Conservation (phyloP, 2,113 vertebrate genomes). For the Nicator chloris region DNA sequence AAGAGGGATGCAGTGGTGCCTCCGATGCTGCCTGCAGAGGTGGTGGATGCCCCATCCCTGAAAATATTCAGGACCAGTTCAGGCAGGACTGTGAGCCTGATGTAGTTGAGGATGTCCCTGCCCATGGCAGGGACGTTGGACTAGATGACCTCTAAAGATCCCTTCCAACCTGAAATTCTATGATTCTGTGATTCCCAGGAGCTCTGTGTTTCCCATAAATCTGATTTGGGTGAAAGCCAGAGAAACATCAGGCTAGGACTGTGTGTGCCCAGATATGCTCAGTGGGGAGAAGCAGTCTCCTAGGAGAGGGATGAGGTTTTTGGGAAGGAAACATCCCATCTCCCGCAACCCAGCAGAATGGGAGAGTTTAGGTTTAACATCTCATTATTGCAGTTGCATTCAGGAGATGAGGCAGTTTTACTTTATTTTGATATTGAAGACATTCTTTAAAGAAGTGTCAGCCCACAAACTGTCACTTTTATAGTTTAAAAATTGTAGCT, state of each 20-base stretch:
- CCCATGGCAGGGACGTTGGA: not conserved
- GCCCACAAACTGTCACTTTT: not conserved
- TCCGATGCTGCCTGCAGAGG: not conserved
- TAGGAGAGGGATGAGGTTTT: not conserved
- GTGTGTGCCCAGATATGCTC: not conserved
- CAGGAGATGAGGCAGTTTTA: not conserved
- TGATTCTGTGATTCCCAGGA: not conserved
- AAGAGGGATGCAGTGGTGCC: not conserved
- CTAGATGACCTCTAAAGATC: not conserved
- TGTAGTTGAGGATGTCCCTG: not conserved
- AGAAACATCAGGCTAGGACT: not conserved
- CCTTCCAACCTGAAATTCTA: not conserved
- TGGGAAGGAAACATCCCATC: not conserved
- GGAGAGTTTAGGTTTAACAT: not conserved
- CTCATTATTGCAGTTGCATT: not conserved
- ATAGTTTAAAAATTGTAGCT: not conserved
- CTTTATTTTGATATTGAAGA: slow-evolving; percentile 34
- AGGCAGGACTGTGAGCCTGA: not conserved
- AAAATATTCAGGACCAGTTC: not conserved
- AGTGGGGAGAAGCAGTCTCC: not conserved
- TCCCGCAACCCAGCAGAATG: not conserved
- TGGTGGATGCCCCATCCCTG: too few species aligned
- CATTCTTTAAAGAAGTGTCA: slow-evolving; percentile 31
- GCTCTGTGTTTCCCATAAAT: not conserved
- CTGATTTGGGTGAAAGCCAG: not conserved